Base-by-base conservation (phyloP, 2,113 vertebrate genomes). In the Chaenocephalus aceratus region DNA sequence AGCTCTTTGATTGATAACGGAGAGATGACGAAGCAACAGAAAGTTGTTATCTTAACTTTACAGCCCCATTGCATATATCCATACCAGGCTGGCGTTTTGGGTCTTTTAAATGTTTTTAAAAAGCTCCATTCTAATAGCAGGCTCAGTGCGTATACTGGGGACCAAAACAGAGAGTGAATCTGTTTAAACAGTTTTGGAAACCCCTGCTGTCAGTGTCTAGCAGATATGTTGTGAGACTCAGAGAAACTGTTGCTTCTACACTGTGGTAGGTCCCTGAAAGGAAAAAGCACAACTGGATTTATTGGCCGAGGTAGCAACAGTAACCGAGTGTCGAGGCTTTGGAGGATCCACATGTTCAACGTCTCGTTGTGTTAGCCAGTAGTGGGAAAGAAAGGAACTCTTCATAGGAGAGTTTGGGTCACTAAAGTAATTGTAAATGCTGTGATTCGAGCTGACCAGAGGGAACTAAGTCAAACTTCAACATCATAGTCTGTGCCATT, bases 401-500 rank as follows among this genome's bases (percentile, higher is more conserved):
- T 41, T 41, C 6, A 6, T 41, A 41, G 7, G 9, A 8, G 23
- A 10, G 18, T 4, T 65, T 34, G 21, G 10, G 30, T 21, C 36
- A 56, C 54, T 36, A 41, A 51, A 49, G 11, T 23, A 72, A 30
- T 4, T 54, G 15, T 23, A 36, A 76, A 21, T 16, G 3, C 2
- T 41, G 30, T 23, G 26, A 51, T 59, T 1, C 13, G 7, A 58
- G 13, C 23, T 12, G 14, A 34, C 6, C 30, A 60, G 14, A 60
- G 8, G 34, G 36, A 64, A 44, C n/a, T 12, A 15, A 60, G 58
- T 36, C 8, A 36, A 60, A 60, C 34, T 44, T n/a, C 59, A 41
- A 41, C 59, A 18, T 10, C 68, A 79, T 53, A 63, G n/a, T 53
- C 56, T 60, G 34, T 66, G 71, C 61, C 62, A 62, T 48, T 13